phyloP scores from a whole-genome alignment of 2,797 vertebrate genomes.

The Erpetoichthys calabaricus region DNA sequence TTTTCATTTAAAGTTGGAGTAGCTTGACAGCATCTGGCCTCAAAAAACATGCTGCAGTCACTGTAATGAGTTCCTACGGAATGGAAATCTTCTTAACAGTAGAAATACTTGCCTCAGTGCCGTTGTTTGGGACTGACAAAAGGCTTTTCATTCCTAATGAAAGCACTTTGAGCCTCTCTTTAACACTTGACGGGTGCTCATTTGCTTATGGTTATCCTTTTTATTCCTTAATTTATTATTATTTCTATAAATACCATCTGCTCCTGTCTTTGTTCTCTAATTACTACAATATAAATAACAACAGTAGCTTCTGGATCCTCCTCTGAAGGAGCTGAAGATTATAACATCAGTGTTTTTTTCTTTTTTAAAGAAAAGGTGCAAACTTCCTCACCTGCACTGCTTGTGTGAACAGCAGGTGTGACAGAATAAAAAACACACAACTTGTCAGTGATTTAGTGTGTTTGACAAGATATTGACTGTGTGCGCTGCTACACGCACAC shows the following conservation, averaged over 20 bases:
- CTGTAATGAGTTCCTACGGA: no score
- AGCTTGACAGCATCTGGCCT: no score
- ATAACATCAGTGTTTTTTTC: constrained; percentile 3
- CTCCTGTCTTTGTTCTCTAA: constrained; percentile 31
- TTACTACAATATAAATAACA: constrained; percentile 32
- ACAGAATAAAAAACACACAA: constrained; percentile 13
- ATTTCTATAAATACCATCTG: constrained; percentile 21
- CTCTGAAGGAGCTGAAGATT: constrained; percentile 6
- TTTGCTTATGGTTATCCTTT: no score
- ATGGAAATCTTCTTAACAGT: no score
- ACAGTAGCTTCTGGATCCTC: constrained; percentile 20
- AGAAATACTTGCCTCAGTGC: no score
- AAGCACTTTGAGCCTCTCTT: no score
- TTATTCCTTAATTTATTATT: no score
- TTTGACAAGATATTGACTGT: constrained; percentile 21
- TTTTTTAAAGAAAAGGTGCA: constrained; percentile 14
- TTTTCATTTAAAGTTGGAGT: no score
- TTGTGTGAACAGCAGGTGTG: constrained; percentile 24
- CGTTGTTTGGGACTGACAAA: no score
- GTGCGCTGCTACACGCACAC: constrained; percentile 5
- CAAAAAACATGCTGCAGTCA: no score
- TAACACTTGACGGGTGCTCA: no score
- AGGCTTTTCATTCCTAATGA: no score
- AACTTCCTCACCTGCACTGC: constrained; percentile 26
- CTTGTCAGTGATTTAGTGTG: background rate